Evolutionary conservation across 2,797 vertebrate genomes (phyloP).

Genomic region (Rhabdomys pumilio): DNA sequence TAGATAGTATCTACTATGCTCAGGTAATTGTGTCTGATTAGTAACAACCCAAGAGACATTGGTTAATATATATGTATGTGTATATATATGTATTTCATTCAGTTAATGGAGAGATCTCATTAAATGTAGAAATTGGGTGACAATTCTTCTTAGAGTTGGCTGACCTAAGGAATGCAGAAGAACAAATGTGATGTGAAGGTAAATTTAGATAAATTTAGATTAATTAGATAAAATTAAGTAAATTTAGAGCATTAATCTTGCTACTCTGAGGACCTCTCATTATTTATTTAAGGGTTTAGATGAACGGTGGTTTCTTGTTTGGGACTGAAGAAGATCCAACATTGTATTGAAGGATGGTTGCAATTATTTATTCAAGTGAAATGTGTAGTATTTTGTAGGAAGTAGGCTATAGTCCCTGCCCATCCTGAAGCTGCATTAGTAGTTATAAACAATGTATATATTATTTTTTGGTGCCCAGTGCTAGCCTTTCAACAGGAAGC

Average conservation of each 20-base stretch:
- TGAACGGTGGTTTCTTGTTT: not conserved
- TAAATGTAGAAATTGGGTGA: not conserved
- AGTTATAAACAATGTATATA: not conserved
- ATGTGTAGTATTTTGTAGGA: not conserved
- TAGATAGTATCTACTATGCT: not conserved
- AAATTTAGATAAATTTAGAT: no score
- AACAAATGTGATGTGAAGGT: not conserved
- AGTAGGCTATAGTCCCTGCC: not conserved
- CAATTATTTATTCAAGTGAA: not conserved
- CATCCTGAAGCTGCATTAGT: not conserved
- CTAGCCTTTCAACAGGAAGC: not conserved
- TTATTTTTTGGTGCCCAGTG: not conserved
- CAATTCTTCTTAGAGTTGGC: not conserved
- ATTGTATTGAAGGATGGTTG: not conserved
- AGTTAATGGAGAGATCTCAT: not conserved
- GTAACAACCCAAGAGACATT: not conserved
- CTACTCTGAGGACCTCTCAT: not conserved
- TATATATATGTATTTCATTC: not conserved
- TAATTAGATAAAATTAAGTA: no score
- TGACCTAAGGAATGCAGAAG: not conserved
- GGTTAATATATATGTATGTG: no score
- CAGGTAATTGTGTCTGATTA: not conserved
- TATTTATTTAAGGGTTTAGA: not conserved
- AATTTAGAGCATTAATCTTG: not conserved
- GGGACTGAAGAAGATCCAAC: not conserved